Evolutionary conservation across 2,888 invertebrate genomes (phyloP).

Genomic region (Melanophora roralis): DNA sequence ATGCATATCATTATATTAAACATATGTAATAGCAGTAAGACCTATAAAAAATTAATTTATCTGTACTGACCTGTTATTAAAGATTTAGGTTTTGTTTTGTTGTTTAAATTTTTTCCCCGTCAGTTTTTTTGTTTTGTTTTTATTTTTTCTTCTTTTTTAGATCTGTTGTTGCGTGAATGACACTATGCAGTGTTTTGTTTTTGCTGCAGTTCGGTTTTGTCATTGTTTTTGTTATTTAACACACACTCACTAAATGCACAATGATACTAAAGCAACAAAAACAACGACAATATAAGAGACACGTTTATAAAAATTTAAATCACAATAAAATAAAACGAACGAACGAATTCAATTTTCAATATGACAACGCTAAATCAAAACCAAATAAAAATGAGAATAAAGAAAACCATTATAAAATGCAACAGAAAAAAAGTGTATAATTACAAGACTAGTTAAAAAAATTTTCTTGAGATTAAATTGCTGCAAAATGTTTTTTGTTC

Average conservation of each 20-base stretch:
- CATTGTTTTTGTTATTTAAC: conserved; percentile 20
- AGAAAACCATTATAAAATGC: conserved; percentile 48
- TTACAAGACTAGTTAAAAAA: conserved; percentile 35
- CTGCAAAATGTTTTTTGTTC: background rate
- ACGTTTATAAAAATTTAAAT: conserved; percentile 37
- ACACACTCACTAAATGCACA: conserved; percentile 12
- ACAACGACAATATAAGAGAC: conserved; percentile 37
- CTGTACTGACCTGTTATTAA: conserved; percentile 60
- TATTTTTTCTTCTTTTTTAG: conserved; percentile 39
- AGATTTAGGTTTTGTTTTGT: conserved; percentile 26
- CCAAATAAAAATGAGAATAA: conserved; percentile 37
- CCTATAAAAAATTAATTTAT: conserved; percentile 21
- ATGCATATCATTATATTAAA: too few species aligned
- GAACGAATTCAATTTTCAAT: conserved; percentile 39
- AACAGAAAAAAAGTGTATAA: too few species aligned
- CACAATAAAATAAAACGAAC: conserved; percentile 34
- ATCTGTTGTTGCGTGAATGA: conserved; percentile 61
- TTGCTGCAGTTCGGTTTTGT: conserved; percentile 12
- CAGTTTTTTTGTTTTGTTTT: conserved; percentile 21
- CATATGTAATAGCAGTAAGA: background rate
- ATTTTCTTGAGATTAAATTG: conserved; percentile 10
- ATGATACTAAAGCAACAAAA: conserved; percentile 58
- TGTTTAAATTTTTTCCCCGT: conserved; percentile 34
- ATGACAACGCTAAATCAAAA: conserved; percentile 54
- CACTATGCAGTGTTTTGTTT: conserved; percentile 54